Evolutionary conservation across 2,888 invertebrate genomes (phyloP).

Genomic region (Heliconius ethilla): DNA sequence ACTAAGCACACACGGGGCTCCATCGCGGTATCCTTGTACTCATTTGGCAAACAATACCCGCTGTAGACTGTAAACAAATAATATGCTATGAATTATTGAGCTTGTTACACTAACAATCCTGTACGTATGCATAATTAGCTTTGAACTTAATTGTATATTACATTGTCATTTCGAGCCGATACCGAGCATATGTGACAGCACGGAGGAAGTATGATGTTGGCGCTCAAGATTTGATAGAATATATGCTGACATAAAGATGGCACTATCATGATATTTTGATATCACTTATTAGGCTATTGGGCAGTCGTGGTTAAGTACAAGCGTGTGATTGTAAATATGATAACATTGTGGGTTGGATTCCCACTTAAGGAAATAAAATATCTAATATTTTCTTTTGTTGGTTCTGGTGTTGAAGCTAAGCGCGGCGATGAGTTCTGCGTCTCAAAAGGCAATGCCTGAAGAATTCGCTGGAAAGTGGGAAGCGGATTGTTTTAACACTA

Average conservation of each 20-base stretch:
- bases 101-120: constrained; percentile 53
- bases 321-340: too few relatives aligned
- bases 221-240: constrained; percentile 14
- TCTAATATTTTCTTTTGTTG: too few relatives aligned
- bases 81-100: constrained; percentile 67
- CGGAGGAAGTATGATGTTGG: constrained; percentile 27
- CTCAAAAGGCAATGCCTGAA: background rate
- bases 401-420: background rate
- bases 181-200: constrained; percentile 31
- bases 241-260: background rate
- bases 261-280: background rate
- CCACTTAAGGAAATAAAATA: too few relatives aligned
- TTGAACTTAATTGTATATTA: constrained; percentile 50
- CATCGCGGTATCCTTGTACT: constrained; percentile 75
- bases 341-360: background rate
- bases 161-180: constrained; percentile 38
- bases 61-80: constrained; percentile 73
- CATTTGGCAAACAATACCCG: constrained; percentile 71
- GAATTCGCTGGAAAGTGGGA: background rate
- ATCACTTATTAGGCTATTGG: background rate
- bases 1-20: constrained; percentile 70
- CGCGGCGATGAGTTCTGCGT: background rate
- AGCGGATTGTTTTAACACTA: background rate
- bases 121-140: constrained; percentile 52
- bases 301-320: too few relatives aligned